These are phyloP conservation scores for Gymnopithys bicolor DNA, from an alignment of 2,797 vertebrate genomes.

Conservation along the genomic window DNA sequence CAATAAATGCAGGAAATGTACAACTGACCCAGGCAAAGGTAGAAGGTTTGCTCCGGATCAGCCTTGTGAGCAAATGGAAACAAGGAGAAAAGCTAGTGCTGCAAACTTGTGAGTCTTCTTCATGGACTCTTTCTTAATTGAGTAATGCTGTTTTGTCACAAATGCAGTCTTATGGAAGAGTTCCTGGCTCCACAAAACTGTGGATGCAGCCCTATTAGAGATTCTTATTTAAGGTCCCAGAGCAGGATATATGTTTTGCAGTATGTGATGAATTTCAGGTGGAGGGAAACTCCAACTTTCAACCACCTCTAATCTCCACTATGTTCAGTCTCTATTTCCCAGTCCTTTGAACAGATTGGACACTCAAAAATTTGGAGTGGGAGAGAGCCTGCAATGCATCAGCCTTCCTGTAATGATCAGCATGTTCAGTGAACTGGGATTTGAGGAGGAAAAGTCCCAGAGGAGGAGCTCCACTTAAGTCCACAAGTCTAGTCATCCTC, in stretches of 20 bases:
- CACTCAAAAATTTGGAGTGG: neutral
- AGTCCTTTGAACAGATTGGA: fast-evolving
- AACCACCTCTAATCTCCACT: neutral
- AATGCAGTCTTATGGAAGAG: neutral
- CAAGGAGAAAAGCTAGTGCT: neutral
- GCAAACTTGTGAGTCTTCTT: neutral
- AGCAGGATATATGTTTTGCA: neutral
- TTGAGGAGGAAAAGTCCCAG: neutral
- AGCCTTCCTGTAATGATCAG: neutral
- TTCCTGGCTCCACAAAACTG: neutral
- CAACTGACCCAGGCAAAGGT: conserved; percentile 9
- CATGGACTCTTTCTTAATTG: neutral
- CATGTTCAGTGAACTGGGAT: neutral
- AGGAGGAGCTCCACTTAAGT: neutral
- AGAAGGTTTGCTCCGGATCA: neutral
- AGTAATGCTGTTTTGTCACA: neutral
- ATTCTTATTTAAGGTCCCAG: neutral
- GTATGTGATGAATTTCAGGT: neutral
- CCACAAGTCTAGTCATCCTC: neutral
- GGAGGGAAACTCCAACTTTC: neutral
- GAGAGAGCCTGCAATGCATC: neutral
- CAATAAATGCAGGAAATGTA: conserved; percentile 44
- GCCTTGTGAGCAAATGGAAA: neutral
- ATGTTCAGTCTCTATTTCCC: neutral
- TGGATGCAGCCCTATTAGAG: neutral